Conservation (phyloP, 2,888 invertebrate genomes). For the Auanema freiburgensis region DNA sequence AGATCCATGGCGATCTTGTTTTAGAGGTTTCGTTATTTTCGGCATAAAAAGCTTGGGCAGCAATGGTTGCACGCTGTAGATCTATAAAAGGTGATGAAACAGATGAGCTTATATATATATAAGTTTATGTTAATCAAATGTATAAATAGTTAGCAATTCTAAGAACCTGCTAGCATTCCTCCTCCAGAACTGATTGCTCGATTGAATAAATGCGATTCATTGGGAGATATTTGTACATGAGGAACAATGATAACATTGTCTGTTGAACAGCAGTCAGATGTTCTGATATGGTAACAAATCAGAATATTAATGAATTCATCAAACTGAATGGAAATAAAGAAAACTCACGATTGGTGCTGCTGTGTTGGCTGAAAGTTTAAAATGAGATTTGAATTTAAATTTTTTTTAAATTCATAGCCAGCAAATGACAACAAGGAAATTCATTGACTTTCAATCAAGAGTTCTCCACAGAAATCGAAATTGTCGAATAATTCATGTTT, state of each 20-base stretch:
- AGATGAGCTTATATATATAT: conserved; percentile 11
- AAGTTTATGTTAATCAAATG: not conserved
- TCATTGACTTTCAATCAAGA: no score
- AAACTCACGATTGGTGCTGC: conserved; percentile 16
- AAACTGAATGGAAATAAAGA: not conserved
- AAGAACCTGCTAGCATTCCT: conserved; percentile 60
- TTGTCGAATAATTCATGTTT: no score
- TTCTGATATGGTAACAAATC: not conserved
- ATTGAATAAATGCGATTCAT: conserved; percentile 61
- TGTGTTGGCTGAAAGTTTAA: conserved; percentile 1
- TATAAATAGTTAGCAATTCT: not conserved
- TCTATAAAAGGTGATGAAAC: conserved; percentile 41
- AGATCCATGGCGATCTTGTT: conserved; percentile 62
- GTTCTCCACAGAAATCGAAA: no score
- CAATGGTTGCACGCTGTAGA: conserved; percentile 63
- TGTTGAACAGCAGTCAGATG: conserved; percentile 36
- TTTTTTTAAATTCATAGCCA: no score
- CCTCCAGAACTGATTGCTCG: conserved; percentile 62
- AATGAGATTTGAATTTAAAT: no score
- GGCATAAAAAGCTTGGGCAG: conserved; percentile 63
- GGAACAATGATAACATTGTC: conserved; percentile 64
- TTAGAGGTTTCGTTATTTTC: conserved; percentile 52
- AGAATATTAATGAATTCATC: not conserved
- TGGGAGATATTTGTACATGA: conserved; percentile 59
- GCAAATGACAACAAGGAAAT: no score